Evolutionary conservation across 2,113 vertebrate species (phyloP).

Genomic region (Anolis carolinensis): DNA sequence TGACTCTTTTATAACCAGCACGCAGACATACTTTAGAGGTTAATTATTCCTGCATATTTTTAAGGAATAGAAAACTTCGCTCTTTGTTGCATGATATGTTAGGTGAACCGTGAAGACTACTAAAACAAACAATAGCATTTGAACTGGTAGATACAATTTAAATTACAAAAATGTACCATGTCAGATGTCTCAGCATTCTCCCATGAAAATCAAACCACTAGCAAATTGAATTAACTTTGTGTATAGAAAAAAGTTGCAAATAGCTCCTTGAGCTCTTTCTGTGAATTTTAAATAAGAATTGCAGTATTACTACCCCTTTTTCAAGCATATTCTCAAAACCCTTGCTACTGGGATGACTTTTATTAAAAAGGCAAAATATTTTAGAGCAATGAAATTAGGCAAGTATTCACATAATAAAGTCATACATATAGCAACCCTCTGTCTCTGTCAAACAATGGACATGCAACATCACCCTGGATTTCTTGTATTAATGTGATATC

Average conservation of each 20-base stretch:
- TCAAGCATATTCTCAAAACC: not conserved
- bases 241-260: conserved; percentile 27
- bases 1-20: conserved; percentile 50
- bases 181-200: conserved; percentile 21
- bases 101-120: conserved; percentile 41
- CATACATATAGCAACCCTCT: not conserved
- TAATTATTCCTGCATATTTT: conserved; percentile 62
- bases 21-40: conserved; percentile 50
- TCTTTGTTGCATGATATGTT: conserved; percentile 26
- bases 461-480: not conserved
- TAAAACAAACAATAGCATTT: conserved; percentile 36
- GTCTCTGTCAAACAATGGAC: not conserved
- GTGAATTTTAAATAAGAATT: conserved; percentile 43
- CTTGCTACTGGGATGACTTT: not conserved
- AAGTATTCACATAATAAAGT: not conserved
- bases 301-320: not conserved
- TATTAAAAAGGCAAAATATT: not conserved
- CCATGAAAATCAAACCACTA: conserved; percentile 44
- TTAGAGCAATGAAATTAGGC: not conserved
- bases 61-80: conserved; percentile 40
- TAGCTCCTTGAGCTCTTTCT: conserved; percentile 30
- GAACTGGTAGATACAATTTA: conserved; percentile 39
- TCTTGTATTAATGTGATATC: not conserved
- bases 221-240: conserved; percentile 61
- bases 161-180: not conserved